Base-by-base conservation (phyloP, 2,113 vertebrate genomes). In the Campylomormyrus tamandua region DNA sequence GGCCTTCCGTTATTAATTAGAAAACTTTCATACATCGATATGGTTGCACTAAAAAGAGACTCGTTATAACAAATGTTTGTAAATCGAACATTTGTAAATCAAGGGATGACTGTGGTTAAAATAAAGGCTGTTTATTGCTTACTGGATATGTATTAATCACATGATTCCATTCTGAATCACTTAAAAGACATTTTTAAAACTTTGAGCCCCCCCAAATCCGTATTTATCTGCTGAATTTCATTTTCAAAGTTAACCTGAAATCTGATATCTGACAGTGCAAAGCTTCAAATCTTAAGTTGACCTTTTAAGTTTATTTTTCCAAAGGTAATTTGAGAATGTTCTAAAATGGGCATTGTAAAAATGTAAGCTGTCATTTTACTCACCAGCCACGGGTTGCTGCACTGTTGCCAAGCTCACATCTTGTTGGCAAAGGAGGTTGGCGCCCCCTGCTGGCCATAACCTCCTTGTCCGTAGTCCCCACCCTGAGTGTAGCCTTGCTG, bases 371-470 rank as follows among this genome's bases (percentile, higher is more conserved):
- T 46, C 56, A 88, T 19, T 5, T 35, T 9, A 93, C 95, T 95
- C 92, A 96, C 95, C 94, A 92, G 93, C 91, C 91, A 92, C 89
- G 90, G 91, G 92, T 91, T 88, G 92, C 94, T 92, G 94, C 95
- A 93, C 94, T 94, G 93, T 93, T 94, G 92, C 91, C 83, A 56
- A 90, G 93, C 92, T 97, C 96, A 98, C 97, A 98, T 98, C 92
- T 98, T 97, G 95, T 98, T 98, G 92, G 97, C 95, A 94, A 95
- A 98, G 92, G 97, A 98, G 92, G 97, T 98, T 95, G 97, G 97
- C 17, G 95, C 97, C 70, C 95, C 96, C 94, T 96, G 96, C 93
- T 96, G 96, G 49, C 95, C 95, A 89, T 97, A 97, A 0, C 94
- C 87, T 88, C 87, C 95, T 93, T 96, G 95, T 19, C 77, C 95